These are phyloP conservation scores for Hassar affinis DNA, from an alignment of 2,113 vertebrate species.

Conservation along the genomic window DNA sequence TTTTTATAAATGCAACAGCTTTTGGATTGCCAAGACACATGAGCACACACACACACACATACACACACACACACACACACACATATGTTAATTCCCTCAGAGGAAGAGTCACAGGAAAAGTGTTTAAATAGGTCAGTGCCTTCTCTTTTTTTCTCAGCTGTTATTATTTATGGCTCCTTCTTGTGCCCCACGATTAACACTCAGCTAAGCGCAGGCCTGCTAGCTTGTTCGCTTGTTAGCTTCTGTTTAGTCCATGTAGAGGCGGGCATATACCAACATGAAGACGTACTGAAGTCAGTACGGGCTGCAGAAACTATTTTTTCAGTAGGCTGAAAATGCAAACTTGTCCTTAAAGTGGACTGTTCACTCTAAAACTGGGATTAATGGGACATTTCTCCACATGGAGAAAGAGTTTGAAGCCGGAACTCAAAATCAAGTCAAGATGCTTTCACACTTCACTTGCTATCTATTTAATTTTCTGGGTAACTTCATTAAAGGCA, in stretches of 20 bases:
- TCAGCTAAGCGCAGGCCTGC: background rate
- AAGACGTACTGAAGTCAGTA: background rate
- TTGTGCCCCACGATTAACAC: background rate
- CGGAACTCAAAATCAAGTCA: background rate
- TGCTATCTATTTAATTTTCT: background rate
- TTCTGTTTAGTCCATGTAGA: background rate
- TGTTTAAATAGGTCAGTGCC: conserved; percentile 65
- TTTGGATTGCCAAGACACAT: background rate
- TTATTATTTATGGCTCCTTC: background rate
- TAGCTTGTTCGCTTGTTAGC: conserved; percentile 29
- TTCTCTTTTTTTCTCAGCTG: conserved; percentile 12
- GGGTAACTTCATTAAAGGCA: background rate
- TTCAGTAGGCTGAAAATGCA: background rate
- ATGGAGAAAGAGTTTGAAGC: background rate
- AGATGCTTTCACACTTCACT: background rate
- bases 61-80: background rate
- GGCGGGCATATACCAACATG: background rate
- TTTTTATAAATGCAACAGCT: background rate
- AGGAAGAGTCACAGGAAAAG: conserved; percentile 40
- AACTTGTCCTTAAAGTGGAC: background rate
- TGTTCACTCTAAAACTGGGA: background rate
- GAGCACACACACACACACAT: background rate
- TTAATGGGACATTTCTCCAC: background rate
- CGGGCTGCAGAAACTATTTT: background rate
- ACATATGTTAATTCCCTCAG: conserved; percentile 5